Evolutionary conservation across 2,113 vertebrate genomes (phyloP), one percentile per base, ranked within the genome.

Genomic region (Desmodus rotundus): DNA sequence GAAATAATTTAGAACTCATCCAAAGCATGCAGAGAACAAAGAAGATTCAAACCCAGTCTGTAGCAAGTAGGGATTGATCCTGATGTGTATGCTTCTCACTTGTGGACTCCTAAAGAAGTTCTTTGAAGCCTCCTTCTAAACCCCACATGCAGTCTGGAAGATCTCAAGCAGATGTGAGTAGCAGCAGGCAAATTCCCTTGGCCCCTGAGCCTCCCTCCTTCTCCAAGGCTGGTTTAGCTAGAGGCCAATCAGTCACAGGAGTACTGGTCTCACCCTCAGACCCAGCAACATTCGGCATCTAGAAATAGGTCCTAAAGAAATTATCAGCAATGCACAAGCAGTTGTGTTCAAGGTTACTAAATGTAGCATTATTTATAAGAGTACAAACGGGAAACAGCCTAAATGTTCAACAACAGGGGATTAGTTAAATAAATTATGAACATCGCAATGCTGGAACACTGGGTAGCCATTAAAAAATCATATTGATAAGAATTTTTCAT

Each of bases 361-460:
- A 86, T 67, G 86, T 33, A 91, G 86, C 85, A 96, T 97, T 89
- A 96, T 94, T 97, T 95, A 91, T 95, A 96, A 83, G 47, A 88
- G 70, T 47, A 96, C 96, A 96, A 96, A 96, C 50, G 96, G 63
- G 61, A 93, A 96, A 85, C 56, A 20, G 78, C 45, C 88, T 89
- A 91, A 92, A 89, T 91, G 82, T 74, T 97, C 94, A 94, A 96
- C 87, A 95, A 81, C 88, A 88, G 58, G 63, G 45, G 78, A 92
- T 88, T 89, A 61, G 43, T 74, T 93, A 85, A 93, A 95, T 97
- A 97, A 97, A 96, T 97, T 92, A 94, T 93, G 89, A 74, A 94
- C 33, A 80, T 67, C 89, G 94, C 82, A 56, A 45, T 78, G 54
- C 72, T 45, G 52, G 52, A 91, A 95, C 92, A 95, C 36, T 63